Base-by-base conservation (phyloP, 2,113 vertebrate genomes). In the Panurus biarmicus region DNA sequence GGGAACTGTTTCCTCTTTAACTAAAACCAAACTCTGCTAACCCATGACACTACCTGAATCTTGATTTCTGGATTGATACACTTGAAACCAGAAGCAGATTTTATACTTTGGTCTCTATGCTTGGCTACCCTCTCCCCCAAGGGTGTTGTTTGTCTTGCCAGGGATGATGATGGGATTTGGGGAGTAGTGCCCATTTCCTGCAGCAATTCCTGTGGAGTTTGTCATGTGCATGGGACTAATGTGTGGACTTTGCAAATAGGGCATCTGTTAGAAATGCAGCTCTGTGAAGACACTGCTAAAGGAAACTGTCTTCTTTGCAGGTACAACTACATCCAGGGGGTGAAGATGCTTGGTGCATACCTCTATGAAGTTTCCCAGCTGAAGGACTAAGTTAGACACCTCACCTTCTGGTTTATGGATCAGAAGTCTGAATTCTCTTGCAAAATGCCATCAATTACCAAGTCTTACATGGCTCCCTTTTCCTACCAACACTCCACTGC, bases 291-390 rank as follows among this genome's bases (percentile, higher is more conserved):
- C 9, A 22, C 3, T 60, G 18, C 75, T 97, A 67, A 97, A 57
- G 18, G 14, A 71, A 77, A 14, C 21, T 54, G 1, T 91, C 60
- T 90, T 76, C 24, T 94, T 96, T 89, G 47, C 76, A 99, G 99
- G 96, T 95, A 90, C 65, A 99, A 99, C 97, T 99, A 99, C 96
- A 97, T 99, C 70, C 98, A 99, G 78, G 99, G 99, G 7, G 98
- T 97, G 89, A 99, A 99, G 96, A 97, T 99, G 98, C 97, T 99
- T 93, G 98, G 98, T 5, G 99, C 99, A 0, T 99, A 99, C 94
- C 98, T 99, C 87, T 96, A 99, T 42, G 99, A 99, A 95, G 98
- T 99, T 62, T 99, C 99, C 50, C 98, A 97, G 96, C 95, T 99
- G 96, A 92, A 97, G 91, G 50, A 97, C 75, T 97, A 93, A 98